These are phyloP conservation scores for Tipula vernalis DNA, from an alignment of 2,888 invertebrate genomes.

Conservation along the genomic window DNA sequence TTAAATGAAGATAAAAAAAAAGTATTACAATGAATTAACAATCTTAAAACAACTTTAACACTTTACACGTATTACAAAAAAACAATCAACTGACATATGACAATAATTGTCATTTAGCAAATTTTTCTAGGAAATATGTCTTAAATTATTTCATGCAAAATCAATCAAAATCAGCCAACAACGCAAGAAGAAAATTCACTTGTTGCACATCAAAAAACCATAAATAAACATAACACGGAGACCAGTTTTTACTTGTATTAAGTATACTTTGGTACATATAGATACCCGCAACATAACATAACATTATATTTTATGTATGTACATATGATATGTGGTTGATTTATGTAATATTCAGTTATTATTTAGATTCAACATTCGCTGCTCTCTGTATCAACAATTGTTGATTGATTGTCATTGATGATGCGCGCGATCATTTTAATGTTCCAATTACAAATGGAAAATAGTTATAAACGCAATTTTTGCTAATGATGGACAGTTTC, in stretches of 20 bases:
- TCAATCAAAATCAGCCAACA: not conserved
- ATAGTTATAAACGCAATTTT: not conserved
- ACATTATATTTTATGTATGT: not conserved
- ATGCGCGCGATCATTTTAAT: not conserved
- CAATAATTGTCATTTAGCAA: constrained; percentile 4
- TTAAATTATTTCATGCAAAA: constrained; percentile 4
- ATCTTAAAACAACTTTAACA: not conserved
- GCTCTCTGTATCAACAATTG: not conserved
- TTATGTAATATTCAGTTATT: not conserved
- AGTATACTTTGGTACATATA: not conserved
- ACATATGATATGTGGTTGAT: not conserved
- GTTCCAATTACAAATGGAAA: not conserved
- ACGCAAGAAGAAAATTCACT: not conserved
- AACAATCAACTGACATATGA: not conserved
- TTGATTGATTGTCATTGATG: not conserved
- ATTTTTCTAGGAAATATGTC: not conserved
- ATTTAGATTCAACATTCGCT: not conserved
- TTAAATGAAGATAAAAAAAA: not conserved
- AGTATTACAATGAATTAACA: not conserved
- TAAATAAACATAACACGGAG: not conserved
- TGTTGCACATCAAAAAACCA: not conserved
- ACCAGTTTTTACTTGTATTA: not conserved
- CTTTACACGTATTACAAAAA: not conserved
- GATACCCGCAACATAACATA: not conserved
- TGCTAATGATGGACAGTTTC: not conserved